Conservation (phyloP, 2,797 vertebrate genomes). For the Apogon talboti region DNA sequence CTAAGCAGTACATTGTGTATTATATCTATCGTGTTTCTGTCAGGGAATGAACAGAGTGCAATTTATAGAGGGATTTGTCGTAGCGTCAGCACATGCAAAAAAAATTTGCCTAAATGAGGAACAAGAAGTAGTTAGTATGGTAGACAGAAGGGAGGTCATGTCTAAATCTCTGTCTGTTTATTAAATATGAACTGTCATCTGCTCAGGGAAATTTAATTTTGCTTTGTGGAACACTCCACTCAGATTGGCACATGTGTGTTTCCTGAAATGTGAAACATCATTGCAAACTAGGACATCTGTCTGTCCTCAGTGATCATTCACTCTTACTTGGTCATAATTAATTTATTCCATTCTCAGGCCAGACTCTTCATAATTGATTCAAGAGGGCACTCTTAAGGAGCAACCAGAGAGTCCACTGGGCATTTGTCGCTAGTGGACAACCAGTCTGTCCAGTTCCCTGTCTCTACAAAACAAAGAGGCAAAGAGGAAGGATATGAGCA, state of each 20-base stretch:
- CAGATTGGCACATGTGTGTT: conserved; percentile 21
- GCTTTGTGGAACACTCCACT: conserved; percentile 17
- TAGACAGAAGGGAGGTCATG: too few species aligned
- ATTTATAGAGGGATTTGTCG: too few species aligned
- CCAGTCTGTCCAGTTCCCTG: conserved; percentile 37
- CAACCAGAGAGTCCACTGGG: neutral
- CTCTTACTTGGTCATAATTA: conserved; percentile 74
- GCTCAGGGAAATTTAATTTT: conserved; percentile 37
- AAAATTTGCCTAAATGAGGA: too few species aligned
- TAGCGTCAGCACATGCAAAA: too few species aligned
- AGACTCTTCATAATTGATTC: conserved; percentile 56
- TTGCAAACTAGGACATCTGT: conserved; percentile 25
- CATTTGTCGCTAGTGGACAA: neutral
- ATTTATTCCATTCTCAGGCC: conserved; percentile 59
- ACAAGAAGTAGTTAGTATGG: too few species aligned
- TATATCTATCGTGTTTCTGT: too few species aligned
- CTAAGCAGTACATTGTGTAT: too few species aligned
- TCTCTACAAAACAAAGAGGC: neutral
- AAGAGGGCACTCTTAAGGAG: conserved; percentile 24
- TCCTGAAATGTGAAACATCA: conserved; percentile 50
- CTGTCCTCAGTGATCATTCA: conserved; percentile 57
- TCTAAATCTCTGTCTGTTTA: too few species aligned
- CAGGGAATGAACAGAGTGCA: too few species aligned
- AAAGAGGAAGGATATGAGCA: too few species aligned
- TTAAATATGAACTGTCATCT: conserved; percentile 19